Evolutionary conservation across 92 coral and sea anemone genomes (phyloP), one percentile per base, ranked within the genome.

Genomic region (Diadumene lineata): DNA sequence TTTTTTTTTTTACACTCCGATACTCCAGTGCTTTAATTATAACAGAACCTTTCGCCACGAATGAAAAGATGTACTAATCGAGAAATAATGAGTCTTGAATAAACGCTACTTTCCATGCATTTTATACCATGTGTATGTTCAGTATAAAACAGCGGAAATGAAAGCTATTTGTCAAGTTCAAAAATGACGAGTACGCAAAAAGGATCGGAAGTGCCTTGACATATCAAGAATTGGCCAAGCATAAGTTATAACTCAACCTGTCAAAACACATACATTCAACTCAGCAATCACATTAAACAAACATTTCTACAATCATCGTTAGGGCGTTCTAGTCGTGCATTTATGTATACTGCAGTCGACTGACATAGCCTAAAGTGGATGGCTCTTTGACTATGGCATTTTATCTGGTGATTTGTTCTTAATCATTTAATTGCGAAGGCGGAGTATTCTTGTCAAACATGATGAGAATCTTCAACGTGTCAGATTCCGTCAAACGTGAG

Each of bases 161-260:
- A 53, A 72, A 56, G 77, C 53, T 72, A 31, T 72, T 53, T 72
- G 66, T 72, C 77, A 53, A 21, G 34, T 44, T 56, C 32, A 43
- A 56, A 56, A 72, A 53, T 72, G 77, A 72, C 77, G 57, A 34
- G 64, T 33, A 56, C 68, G 38, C 68, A 62, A 28, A 62, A 62
- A 62, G 68, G 43, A 61, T 72, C 77, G 77, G 77, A 72, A 72
- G 53, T 72, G 50, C 56, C 77, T 72, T 56, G 60, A 72, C 56
- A 72, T 34, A 61, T 72, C 77, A 43, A 56, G 77, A 56, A 31
- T 72, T 72, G 66, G 77, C 31, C 21, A 26, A 15, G 18, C 63
- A 56, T 72, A 38, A 33, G 46, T 56, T 53, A 56, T 61, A 31
- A 22, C 38, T 43, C 31, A 56, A 17, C 63, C 15, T 8, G 56